Base-by-base conservation (phyloP, 1,140 invertebrate genomes). In the Chrysoperla carnea region DNA sequence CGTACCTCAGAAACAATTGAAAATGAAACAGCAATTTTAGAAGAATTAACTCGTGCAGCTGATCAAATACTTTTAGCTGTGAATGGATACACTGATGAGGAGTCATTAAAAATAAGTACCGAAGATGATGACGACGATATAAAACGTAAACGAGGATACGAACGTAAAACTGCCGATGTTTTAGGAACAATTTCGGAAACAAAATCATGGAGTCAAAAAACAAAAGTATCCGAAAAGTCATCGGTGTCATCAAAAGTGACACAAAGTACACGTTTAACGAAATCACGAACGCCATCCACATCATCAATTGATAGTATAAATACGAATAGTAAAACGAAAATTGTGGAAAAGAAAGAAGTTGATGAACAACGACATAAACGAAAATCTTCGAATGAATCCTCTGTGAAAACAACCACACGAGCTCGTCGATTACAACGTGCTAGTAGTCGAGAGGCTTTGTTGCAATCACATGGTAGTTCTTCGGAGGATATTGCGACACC, bases 51-150 rank as follows among this genome's bases (percentile, higher is more conserved):
- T 6, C 63, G 60, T 51, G 66, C 67, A 11, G 67, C 67, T 6
- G 66, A 68, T 54, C 58, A 68, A 53, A 68, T 69, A 38, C 49
- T 69, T 6, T 53, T 63, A 50, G 66, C 63, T 8, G 61, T 68
- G 0, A 66, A 67, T 40, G 67, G 64, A n/a, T 68, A 67, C 43
- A 63, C 64, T 0, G 65, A 67, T 39, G 66, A 67, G 40, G 64
- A 66, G 12, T 54, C 53, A 2, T 46, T 49, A 27, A 53, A 52
- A 42, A 38, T 50, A 37, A 59, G 48, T 44, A 54, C 54, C n/a
- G 56, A 58, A 14, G 55, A 59, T 15, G 60, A 58, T 36, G 49
- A 48, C 6, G 40, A 46, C 4, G 42, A 36, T 6, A 48, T 39
- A 42, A 35, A 39, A 9, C 33, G 28, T 11, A 37, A 39, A 40